Base-by-base conservation (phyloP, 2,888 invertebrate genomes). In the Cabera pusaria region DNA sequence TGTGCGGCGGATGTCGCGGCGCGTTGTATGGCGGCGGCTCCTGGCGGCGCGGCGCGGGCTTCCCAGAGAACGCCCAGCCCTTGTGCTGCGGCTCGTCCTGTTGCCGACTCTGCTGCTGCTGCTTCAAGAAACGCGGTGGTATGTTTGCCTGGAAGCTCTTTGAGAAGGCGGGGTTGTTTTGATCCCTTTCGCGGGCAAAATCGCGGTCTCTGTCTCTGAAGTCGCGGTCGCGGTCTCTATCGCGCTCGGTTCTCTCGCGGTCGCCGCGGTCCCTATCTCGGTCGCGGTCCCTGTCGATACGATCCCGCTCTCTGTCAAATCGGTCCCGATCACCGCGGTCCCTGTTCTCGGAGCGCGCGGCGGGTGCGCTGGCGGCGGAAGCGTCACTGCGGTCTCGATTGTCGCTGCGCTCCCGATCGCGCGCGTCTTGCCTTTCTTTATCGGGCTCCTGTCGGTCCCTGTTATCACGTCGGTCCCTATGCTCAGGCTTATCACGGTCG, bases 81-180 rank as follows among this genome's bases (percentile, higher is more conserved):
- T 84, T 87, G 38, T 85, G 71, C 38, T 72, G 82, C 5, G 44
- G 49, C 16, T 49, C 87, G 6, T 81, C 90, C 55, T 87, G 81
- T 38, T 82, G 81, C 27, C 88, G 67, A 49, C 83, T 92, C 49
- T 92, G 91, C 59, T 95, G 95, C 61, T 95, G 94, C 61, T 95
- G 94, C 60, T 94, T 94, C 60, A 94, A 92, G 77, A 96, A 96
- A 40, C 97, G 91, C 6, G 97, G 97, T 33, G 97, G 97, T 64
- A 97, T 90, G 80, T 96, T 94, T 29, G 91, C 93, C 75, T 95
- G 95, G 79, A 95, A 96, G 51, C 93, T 92, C 59, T 93, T 92
- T 3, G 94, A 93, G 70, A 93, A 95, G 12, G 90, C 90, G 1
- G 91, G 90, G 53, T 91, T 92, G 31, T 87, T 77, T 54, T 91